A percentile compares a stretch with the other conserved stretches of the same genome.
These are phyloP conservation scores for Sebastes taczanowskii DNA, from an alignment of 2,797 vertebrate species.

Conservation along the genomic window DNA sequence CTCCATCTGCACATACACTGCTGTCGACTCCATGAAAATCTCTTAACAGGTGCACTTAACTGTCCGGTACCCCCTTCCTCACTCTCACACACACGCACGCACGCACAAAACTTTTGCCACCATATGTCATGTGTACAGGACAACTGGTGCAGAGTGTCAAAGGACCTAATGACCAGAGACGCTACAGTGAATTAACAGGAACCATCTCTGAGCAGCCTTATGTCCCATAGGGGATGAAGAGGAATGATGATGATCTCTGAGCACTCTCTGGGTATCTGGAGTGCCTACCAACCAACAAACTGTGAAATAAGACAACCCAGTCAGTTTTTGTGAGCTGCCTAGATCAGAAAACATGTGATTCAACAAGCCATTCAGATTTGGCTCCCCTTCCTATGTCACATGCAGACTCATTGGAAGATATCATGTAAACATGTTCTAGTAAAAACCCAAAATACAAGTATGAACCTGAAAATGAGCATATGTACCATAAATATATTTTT, in stretches of 20 bases:
- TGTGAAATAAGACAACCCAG: background rate
- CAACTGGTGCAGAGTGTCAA: slow-evolving; percentile 41
- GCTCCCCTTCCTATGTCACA: no score
- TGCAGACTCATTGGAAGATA: background rate
- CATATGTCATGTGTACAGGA: slow-evolving; percentile 3
- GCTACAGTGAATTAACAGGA: background rate
- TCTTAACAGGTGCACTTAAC: slow-evolving; percentile 31
- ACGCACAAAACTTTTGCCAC: background rate
- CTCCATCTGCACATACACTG: background rate
- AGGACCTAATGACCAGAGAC: background rate
- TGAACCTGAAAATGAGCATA: background rate
- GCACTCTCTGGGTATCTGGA: background rate
- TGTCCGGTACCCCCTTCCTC: background rate
- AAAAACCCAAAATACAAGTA: no score
- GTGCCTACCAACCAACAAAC: background rate
- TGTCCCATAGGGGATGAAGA: no score
- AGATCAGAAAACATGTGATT: no score
- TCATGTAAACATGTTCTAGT: no score
- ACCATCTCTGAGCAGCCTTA: background rate
- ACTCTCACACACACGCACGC: background rate
- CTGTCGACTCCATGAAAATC: background rate
- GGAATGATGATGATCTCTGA: background rate
- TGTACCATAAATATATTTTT: background rate
- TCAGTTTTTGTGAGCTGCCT: background rate
- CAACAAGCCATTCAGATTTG: no score